Evolutionary conservation across 37 sponge, comb jelly and placozoan species (phyloP).

Genomic region (Dysidea cf. avara): DNA sequence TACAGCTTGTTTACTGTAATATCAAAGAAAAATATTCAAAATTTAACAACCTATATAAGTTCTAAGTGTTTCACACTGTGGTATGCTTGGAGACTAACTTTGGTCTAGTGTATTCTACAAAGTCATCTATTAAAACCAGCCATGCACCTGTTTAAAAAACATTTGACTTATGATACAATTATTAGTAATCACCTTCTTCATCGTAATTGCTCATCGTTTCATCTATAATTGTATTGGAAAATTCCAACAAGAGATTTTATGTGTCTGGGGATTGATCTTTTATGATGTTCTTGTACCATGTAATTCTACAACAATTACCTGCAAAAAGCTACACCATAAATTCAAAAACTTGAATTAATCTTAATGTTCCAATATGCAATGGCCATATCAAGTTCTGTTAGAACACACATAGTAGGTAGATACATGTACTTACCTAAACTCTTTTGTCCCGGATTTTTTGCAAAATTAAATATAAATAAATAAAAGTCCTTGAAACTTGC

Average conservation of each 20-base stretch:
- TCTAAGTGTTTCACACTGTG: neutral
- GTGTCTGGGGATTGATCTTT: conserved; percentile 95
- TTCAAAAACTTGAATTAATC: conserved; percentile 79
- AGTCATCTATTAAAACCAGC: conserved; percentile 98
- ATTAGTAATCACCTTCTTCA: conserved; percentile 85
- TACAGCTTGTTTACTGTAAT: too few species aligned
- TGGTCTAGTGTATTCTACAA: conserved; percentile 91
- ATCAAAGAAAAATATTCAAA: too few species aligned
- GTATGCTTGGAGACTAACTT: conserved; percentile 17
- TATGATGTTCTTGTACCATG: conserved; percentile 83
- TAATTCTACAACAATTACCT: conserved; percentile 41
- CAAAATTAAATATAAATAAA: conserved; percentile 93
- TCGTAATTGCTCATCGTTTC: conserved; percentile 92
- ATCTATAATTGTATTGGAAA: conserved; percentile 75
- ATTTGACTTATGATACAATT: conserved; percentile 1
- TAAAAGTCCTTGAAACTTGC: conserved; percentile 93
- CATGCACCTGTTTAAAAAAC: conserved; percentile 85
- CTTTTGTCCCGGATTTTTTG: conserved; percentile 93
- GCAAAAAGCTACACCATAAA: conserved; percentile 87
- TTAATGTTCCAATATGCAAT: conserved; percentile 93
- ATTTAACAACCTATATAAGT: neutral
- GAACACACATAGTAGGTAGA: neutral
- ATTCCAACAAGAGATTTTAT: conserved; percentile 95
- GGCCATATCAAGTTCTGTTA: conserved; percentile 90
- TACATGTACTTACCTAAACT: conserved; percentile 67